These are phyloP conservation scores for Lytechinus variegatus DNA, from an alignment of 35 echinoderm and acorn worm genomes.

Conservation along the genomic window DNA sequence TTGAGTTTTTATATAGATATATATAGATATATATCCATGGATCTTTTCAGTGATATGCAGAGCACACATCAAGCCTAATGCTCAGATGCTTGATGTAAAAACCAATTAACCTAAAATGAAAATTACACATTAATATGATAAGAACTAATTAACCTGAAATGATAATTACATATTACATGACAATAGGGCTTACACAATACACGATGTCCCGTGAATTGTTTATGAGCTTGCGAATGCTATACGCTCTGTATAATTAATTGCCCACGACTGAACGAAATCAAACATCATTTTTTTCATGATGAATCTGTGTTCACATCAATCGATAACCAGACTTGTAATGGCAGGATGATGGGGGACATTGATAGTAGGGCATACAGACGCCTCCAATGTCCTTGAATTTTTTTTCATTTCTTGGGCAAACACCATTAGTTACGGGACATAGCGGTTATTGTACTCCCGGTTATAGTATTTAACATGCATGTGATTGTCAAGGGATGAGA, in stretches of 20 bases:
- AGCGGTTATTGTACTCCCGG: too few species aligned
- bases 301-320: not conserved
- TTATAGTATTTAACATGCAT: not conserved
- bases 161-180: not conserved
- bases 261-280: not conserved
- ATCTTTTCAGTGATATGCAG: too few species aligned
- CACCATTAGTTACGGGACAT: not conserved
- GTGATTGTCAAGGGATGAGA: not conserved
- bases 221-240: too few species aligned
- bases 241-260: too few species aligned
- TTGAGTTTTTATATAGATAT: too few species aligned
- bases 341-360: not conserved
- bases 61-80: too few species aligned
- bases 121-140: not conserved
- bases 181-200: not conserved
- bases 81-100: not conserved
- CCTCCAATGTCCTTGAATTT: not conserved
- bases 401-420: not conserved
- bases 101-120: not conserved
- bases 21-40: too few species aligned
- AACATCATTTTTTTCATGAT: too few species aligned
- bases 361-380: not conserved
- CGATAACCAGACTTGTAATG: not conserved
- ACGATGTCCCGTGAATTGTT: too few species aligned
- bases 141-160: not conserved